Base-by-base conservation (phyloP, 2,888 invertebrate genomes). In the Axea sp. region DNA sequence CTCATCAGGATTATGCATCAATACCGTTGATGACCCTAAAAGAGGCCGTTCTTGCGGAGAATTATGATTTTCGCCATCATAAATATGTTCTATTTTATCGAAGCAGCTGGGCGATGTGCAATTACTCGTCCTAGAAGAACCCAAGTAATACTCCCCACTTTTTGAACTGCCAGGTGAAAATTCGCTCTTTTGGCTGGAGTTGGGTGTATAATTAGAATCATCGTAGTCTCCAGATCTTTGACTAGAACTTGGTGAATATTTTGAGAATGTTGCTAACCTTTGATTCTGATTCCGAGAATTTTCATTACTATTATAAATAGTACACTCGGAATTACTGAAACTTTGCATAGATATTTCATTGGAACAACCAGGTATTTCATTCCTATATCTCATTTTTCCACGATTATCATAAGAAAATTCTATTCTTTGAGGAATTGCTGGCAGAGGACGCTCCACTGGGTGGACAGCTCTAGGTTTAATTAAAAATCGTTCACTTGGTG, bases 121-220 rank as follows among this genome's bases (percentile, higher is more conserved):
- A 14, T 12, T 64, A 26, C 53, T 74, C n/a, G 37, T 55, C 53
- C 14, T 79, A 59, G 60, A 76, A 59, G 51, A 77, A 33, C 15
- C 53, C 79, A 86, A 45, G 55, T 86, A 86, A 28, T 86, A 86
- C 28, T 86, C 86, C 1, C 86, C 86, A 57, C 85, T 85, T 57
- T 86, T 86, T 1, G 86, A 86, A 41, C 86, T 86, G 0, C 82
- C 78, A 0, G 85, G 85, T 1, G 86, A 86, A 53, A 86, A 85
- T 49, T 83, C 86, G 47, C 84, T 84, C 47, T 86, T 86, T 49
- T 86, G 86, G 30, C 86, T 86, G 1, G 86, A 86, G 41, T 86
- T 86, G 0, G 85, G 85, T 0, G 86, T 86, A 53, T 84, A 86
- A 55, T 81, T 84, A 1, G 86, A 86, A 8, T 86, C 86, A 0